Evolutionary conservation across 2,888 invertebrate genomes (phyloP).

Genomic region (Tipula unca): DNA sequence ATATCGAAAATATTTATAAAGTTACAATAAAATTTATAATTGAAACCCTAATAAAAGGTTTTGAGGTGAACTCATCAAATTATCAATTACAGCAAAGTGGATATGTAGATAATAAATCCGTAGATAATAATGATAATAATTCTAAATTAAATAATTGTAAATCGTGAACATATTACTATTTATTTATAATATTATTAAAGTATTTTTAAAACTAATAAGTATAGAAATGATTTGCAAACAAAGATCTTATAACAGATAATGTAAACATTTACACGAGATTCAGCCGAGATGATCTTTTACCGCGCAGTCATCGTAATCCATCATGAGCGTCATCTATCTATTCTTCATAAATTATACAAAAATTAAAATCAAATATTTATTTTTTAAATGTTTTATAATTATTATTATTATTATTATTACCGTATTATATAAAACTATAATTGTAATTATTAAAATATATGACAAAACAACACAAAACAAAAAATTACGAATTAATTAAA

Average conservation of each 20-base stretch:
- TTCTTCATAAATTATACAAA: background rate
- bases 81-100: conserved; percentile 18
- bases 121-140: conserved; percentile 17
- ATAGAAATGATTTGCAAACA: background rate
- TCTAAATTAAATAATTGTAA: conserved; percentile 16
- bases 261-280: background rate
- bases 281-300: background rate
- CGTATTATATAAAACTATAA: background rate
- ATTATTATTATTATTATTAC: background rate
- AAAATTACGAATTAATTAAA: background rate
- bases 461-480: background rate
- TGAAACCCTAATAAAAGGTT: conserved; percentile 73
- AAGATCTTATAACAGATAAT: background rate
- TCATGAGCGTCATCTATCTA: background rate
- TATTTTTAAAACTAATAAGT: background rate
- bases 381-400: background rate
- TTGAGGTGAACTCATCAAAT: conserved; percentile 41
- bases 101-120: background rate
- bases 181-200: background rate
- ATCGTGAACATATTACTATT: conserved; percentile 14
- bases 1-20: conserved; percentile 82
- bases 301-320: background rate
- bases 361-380: background rate
- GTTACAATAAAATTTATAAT: conserved; percentile 81
- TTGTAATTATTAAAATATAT: background rate